Evolutionary conservation across 2,888 invertebrate species (phyloP).

Genomic region (Parascotia fuliginaria): DNA sequence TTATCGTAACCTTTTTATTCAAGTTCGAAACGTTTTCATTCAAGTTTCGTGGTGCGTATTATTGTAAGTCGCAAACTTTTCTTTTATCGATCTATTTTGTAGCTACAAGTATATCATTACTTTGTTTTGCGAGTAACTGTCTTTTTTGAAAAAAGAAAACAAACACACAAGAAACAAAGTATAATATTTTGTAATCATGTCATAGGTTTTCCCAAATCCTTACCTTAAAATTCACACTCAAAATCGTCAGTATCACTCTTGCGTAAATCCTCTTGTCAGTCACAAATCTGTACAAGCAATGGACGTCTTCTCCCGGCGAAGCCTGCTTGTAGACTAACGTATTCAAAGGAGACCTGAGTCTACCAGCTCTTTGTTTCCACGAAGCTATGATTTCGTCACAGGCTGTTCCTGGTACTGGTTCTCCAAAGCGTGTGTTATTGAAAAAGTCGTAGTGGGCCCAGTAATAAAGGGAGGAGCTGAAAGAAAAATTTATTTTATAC

Average conservation of each 20-base stretch:
- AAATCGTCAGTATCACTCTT: constrained; percentile 91
- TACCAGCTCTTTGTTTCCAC: constrained; percentile 92
- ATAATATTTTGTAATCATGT: no score
- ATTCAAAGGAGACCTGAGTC: constrained; percentile 93
- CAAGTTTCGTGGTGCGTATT: not conserved
- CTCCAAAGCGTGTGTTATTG: constrained; percentile 95
- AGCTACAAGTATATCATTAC: not conserved
- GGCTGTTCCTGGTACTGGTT: constrained; percentile 91
- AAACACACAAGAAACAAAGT: no score
- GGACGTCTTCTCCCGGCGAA: constrained; percentile 89
- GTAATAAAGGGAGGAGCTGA: constrained; percentile 94
- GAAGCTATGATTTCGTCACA: constrained; percentile 96
- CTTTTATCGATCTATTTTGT: not conserved
- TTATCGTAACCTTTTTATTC: not conserved
- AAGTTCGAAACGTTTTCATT: not conserved
- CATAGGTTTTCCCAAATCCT: no score
- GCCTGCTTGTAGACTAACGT: constrained; percentile 94
- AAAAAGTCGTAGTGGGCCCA: constrained; percentile 98
- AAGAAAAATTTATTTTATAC: no score
- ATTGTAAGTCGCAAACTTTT: not conserved
- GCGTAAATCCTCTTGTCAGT: constrained; percentile 93
- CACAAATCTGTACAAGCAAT: constrained; percentile 93
- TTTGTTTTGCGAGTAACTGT: no score
- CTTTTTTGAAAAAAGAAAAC: no score
- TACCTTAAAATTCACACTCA: constrained; percentile 93